phyloP scores from a whole-genome alignment of 2,797 vertebrate species.

The Acomys russatus region DNA sequence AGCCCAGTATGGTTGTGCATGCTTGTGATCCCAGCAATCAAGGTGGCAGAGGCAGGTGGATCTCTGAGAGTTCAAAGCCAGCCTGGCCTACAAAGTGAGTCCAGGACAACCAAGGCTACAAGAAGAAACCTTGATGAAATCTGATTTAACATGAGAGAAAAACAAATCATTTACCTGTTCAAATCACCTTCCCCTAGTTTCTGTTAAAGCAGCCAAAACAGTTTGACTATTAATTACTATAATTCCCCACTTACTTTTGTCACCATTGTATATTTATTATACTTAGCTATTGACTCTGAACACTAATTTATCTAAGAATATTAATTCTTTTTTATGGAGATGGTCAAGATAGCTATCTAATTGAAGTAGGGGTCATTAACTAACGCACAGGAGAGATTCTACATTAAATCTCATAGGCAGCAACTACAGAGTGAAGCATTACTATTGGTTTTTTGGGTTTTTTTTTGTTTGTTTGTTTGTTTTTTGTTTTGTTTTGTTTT shows the following conservation, averaged over 20 bases:
- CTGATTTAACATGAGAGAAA: background rate
- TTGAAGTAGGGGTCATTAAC: constrained; percentile 40
- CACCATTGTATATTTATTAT: background rate
- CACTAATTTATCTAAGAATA: background rate
- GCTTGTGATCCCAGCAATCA: too few relatives aligned
- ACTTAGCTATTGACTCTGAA: constrained; percentile 27
- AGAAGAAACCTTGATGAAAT: background rate
- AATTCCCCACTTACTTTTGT: background rate
- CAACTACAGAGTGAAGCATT: background rate
- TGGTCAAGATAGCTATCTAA: constrained; percentile 7
- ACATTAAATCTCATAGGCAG: constrained; percentile 33
- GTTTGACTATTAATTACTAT: background rate
- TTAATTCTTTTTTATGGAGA: constrained; percentile 27
- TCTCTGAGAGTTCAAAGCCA: too few relatives aligned
- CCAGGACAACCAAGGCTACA: too few relatives aligned
- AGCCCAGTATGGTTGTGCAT: too few relatives aligned
- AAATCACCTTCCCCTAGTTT: background rate
- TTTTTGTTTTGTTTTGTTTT: background rate
- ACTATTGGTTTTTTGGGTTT: too few relatives aligned
- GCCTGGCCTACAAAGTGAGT: too few relatives aligned
- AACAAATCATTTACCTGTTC: background rate
- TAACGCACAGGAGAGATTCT: constrained; percentile 33
- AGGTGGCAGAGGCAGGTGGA: too few relatives aligned
- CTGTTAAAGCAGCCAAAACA: background rate
- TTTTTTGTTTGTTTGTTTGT: too few relatives aligned